These are phyloP conservation scores for Hedychridium roseum DNA, from an alignment of 2,888 invertebrate genomes.

Conservation along the genomic window DNA sequence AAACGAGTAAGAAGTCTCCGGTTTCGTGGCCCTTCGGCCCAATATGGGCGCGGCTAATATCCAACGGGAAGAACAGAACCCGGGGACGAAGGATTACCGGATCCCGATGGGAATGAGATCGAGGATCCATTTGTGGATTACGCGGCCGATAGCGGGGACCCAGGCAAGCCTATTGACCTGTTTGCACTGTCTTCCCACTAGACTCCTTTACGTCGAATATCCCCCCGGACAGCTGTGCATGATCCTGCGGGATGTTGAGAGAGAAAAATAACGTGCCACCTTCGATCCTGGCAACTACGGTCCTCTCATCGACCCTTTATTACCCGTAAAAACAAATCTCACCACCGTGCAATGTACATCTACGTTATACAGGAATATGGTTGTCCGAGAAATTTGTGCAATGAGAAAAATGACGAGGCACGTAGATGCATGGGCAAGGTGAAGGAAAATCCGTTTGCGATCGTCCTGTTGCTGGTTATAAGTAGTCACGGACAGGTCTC, in stretches of 20 bases:
- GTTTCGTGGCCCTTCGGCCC: slow-evolving; percentile 30
- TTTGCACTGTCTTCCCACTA: neutral
- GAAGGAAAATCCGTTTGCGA: slow-evolving; percentile 24
- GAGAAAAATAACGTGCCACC: too few species aligned
- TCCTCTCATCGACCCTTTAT: too few species aligned
- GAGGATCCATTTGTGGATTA: slow-evolving; percentile 2
- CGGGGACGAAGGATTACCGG: neutral
- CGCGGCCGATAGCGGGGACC: neutral
- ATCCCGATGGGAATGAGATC: neutral
- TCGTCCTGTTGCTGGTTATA: slow-evolving; percentile 21
- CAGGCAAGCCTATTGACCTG: neutral
- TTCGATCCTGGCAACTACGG: too few species aligned
- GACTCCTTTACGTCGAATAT: neutral
- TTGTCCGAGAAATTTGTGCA: too few species aligned
- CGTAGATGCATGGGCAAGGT: neutral
- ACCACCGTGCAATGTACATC: too few species aligned
- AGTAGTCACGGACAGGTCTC: slow-evolving; percentile 21
- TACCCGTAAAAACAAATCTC: too few species aligned
- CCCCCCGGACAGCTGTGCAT: neutral
- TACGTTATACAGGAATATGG: too few species aligned
- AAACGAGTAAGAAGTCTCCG: slow-evolving; percentile 34
- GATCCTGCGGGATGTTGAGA: too few species aligned
- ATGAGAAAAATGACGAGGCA: slow-evolving; percentile 7
- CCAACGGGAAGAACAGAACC: slow-evolving; percentile 11
- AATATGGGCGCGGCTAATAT: slow-evolving; percentile 43